These are phyloP conservation scores for Neoarius graeffei DNA, from an alignment of 2,113 vertebrate genomes.

Conservation along the genomic window DNA sequence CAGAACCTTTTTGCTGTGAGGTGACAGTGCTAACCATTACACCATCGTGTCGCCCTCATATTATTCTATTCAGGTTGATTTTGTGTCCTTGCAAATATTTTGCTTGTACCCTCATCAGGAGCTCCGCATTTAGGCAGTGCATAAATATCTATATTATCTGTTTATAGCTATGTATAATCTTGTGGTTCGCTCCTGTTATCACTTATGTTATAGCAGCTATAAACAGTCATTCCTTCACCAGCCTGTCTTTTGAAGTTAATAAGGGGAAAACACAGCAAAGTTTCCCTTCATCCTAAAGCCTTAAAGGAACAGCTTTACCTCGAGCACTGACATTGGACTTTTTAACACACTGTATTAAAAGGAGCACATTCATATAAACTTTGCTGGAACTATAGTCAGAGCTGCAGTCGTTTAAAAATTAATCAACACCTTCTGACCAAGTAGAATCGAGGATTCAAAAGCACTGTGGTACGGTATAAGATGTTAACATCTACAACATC, in stretches of 20 bases:
- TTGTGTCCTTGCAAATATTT: no score
- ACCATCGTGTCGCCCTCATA: no score
- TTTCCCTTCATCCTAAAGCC: neutral
- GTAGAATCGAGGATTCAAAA: neutral
- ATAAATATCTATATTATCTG: neutral
- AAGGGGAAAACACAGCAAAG: neutral
- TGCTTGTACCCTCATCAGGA: no score
- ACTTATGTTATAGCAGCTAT: neutral
- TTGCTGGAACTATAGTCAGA: neutral
- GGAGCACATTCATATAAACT: neutral
- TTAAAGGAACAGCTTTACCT: neutral
- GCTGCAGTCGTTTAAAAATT: neutral
- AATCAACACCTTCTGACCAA: neutral
- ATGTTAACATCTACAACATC: neutral
- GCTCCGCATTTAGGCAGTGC: no score
- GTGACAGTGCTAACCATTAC: no score
- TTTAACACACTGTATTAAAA: neutral
- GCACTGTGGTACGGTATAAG: no score
- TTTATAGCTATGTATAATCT: neutral
- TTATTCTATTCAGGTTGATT: no score
- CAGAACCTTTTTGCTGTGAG: no score
- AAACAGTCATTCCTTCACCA: neutral
- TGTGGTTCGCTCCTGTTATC: neutral
- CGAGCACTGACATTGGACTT: neutral
- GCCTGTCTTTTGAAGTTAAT: conserved; percentile 9